Conservation (phyloP, 2,797 vertebrate genomes). For the Coranthus polyacanthus region DNA sequence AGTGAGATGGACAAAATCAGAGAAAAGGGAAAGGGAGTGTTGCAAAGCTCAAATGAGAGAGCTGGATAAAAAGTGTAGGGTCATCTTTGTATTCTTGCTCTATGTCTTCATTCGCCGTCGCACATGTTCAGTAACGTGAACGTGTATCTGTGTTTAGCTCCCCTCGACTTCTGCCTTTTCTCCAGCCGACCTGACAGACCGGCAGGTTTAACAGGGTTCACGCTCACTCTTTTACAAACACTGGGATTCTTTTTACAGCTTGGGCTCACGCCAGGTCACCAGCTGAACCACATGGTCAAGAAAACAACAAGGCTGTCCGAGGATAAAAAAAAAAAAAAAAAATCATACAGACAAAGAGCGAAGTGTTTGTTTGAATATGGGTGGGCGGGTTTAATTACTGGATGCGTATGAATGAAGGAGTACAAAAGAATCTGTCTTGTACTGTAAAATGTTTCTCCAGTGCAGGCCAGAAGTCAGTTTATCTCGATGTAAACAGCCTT, state of each 20-base stretch:
- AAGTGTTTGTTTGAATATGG: slow-evolving; percentile 63
- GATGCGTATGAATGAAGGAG: slow-evolving; percentile 66
- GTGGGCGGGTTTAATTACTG: slow-evolving; percentile 59
- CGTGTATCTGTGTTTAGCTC: slow-evolving; percentile 55
- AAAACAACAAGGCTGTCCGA: slow-evolving; percentile 71
- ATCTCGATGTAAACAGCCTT: slow-evolving; percentile 39
- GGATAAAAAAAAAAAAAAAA: too few species aligned
- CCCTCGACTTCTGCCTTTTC: slow-evolving; percentile 68
- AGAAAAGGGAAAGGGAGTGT: slow-evolving; percentile 6
- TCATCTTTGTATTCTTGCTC: slow-evolving; percentile 36
- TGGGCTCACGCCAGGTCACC: slow-evolving; percentile 72
- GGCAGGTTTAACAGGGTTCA: slow-evolving; percentile 42
- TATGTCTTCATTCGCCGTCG: slow-evolving; percentile 16
- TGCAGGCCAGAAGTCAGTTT: slow-evolving; percentile 36
- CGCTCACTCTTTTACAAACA: slow-evolving; percentile 63
- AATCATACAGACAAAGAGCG: slow-evolving; percentile 65
- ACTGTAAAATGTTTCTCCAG: slow-evolving; percentile 43
- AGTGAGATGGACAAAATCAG: slow-evolving; percentile 5
- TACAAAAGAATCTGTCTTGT: slow-evolving; percentile 46
- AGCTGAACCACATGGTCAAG: slow-evolving; percentile 76
- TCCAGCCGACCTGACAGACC: slow-evolving; percentile 62
- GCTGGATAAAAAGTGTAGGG: slow-evolving; percentile 34
- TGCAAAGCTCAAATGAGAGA: slow-evolving; percentile 14
- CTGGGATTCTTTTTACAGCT: slow-evolving; percentile 68
- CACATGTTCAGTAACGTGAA: slow-evolving; percentile 62